Base-by-base conservation (phyloP, 2,113 vertebrate species). In the Platichthys flesus region DNA sequence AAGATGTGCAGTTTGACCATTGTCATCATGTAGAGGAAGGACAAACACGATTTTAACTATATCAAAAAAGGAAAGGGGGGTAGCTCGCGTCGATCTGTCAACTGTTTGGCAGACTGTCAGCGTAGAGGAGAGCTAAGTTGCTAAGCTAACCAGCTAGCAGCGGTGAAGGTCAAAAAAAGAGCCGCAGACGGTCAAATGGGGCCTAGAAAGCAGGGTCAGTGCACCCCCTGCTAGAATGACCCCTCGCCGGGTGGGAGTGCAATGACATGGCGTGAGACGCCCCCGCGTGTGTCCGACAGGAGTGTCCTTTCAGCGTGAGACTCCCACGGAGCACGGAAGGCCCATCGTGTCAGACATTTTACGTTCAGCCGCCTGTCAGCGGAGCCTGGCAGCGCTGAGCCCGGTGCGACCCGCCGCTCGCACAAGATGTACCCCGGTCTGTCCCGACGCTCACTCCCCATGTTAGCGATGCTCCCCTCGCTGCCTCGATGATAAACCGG, bases 111-210 rank as follows among this genome's bases (percentile, higher is more conserved):
- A 45, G 16, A 4, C 15, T 42, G 60, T 67, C 10, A 2, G 8
- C 3, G 28, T 4, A 7, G 3, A n/a, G 0, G 9, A 57, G 2
- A 42, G 62, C 81, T 81, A 80, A 64, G 60, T 15, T 18, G 81
- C 82, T 90, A 89, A 78, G 88, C 89, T 92, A 91, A 79, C 62
- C 58, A 81, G 52, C 2, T 62, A 40, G 51, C 65, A 72, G 74
- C 60, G 70, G n/a, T 93, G 91, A 92, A 93, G 92, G 91, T 92
- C 91, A 93, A 55, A 79, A 42, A 88, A 83, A 45, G 61, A 75
- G 23, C 74, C 18, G 26, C 18, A 64, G 35, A 75, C 42, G 8
- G 47, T 24, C 67, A 66, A 18, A 40, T 16, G 18, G 15, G 63
- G 55, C 71, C 71, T 20, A 24, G 14, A 5, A 3, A 47, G 18